Conservation (phyloP, 37 sponge, comb jelly and placozoan genomes). For the Petrosia ficiformis region DNA sequence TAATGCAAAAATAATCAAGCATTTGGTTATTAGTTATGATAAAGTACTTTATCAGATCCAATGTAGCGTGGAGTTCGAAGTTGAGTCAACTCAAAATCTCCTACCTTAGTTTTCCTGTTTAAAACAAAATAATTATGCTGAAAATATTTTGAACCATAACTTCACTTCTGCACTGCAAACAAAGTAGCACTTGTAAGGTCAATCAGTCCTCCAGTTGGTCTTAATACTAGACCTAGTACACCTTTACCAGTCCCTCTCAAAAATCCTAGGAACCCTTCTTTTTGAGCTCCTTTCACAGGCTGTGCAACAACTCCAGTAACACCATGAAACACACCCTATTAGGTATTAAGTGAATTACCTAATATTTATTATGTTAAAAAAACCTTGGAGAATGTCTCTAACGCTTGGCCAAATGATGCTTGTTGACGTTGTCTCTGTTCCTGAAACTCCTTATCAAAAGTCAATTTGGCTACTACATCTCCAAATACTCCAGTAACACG, state of each 20-base stretch:
- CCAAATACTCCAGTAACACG: slow-evolving; percentile 67
- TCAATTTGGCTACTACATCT: slow-evolving; percentile 55
- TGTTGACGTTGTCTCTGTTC: slow-evolving; percentile 17
- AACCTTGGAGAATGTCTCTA: slow-evolving; percentile 51
- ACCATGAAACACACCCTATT: slow-evolving; percentile 71
- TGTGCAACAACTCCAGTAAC: slow-evolving; percentile 76
- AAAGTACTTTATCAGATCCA: slow-evolving; percentile 1
- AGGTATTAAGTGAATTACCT: too few species aligned
- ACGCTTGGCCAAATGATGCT: slow-evolving; percentile 10
- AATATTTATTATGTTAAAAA: slow-evolving; percentile 1
- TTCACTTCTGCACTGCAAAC: slow-evolving; percentile 69
- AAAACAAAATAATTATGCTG: neutral
- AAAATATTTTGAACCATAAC: neutral
- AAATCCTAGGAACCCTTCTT: slow-evolving; percentile 68
- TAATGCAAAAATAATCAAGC: neutral
- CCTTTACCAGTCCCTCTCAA: slow-evolving; percentile 82
- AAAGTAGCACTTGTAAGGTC: slow-evolving; percentile 81
- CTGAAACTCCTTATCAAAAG: slow-evolving; percentile 50
- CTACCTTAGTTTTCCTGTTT: neutral
- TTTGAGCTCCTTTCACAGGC: slow-evolving; percentile 76
- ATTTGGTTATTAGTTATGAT: too few species aligned
- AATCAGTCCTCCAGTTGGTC: slow-evolving; percentile 73
- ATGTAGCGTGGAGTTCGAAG: slow-evolving; percentile 3
- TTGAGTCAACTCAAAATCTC: slow-evolving; percentile 1
- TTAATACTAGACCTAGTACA: slow-evolving; percentile 59